Percentiles rank a stretch among this genome's conserved stretches.
Conservation (phyloP, 2,113 vertebrate genomes). For the Oxygymnocypris stewartii region DNA sequence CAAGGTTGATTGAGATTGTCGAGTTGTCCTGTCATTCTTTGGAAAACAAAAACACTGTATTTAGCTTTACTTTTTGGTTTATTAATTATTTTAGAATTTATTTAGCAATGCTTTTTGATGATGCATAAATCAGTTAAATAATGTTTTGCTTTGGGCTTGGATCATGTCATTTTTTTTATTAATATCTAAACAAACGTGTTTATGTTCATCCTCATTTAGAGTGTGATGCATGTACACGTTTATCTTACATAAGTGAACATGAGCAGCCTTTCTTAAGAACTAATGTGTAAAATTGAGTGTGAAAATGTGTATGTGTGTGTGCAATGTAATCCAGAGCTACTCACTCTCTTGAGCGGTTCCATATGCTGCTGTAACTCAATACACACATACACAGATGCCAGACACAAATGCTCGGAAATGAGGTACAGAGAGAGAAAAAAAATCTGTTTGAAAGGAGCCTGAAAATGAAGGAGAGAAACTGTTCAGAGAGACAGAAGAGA, state of each 20-base stretch:
- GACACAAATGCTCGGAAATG: slow-evolving; percentile 6
- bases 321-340: slow-evolving; percentile 22
- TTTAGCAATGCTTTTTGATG: too few species aligned
- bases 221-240: too few species aligned
- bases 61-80: too few species aligned
- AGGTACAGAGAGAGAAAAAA: background rate
- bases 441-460: background rate
- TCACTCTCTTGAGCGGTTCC: slow-evolving; percentile 49
- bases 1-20: too few species aligned
- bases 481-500: slow-evolving; percentile 19
- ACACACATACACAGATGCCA: slow-evolving; percentile 28
- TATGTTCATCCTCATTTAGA: too few species aligned
- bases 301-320: background rate
- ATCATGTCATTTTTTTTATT: too few species aligned
- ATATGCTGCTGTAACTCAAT: slow-evolving; percentile 57
- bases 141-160: too few species aligned
- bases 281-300: background rate
- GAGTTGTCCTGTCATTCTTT: too few species aligned
- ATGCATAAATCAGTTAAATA: too few species aligned
- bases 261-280: background rate
- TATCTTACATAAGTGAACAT: background rate
- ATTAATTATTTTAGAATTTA: too few species aligned
- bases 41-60: too few species aligned
- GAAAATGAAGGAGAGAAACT: slow-evolving; percentile 18
- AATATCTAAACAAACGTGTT: too few species aligned